Percentiles rank a stretch among this genome's conserved stretches.
phyloP scores from a whole-genome alignment of 2,888 invertebrate genomes.

The Himalopsyche tibetana region DNA sequence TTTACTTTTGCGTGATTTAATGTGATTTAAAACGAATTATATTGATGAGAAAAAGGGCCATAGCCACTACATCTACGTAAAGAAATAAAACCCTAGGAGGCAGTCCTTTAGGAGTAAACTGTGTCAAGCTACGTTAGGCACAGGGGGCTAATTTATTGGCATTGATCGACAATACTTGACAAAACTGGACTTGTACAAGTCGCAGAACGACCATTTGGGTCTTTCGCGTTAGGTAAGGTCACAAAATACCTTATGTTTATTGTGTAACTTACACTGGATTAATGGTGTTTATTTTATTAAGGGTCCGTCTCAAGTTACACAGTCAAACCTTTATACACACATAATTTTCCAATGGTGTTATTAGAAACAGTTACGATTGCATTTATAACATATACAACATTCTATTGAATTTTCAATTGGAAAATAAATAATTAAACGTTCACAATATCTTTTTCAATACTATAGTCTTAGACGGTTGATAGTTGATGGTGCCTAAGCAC shows the following conservation, averaged over 20 bases:
- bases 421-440: too few species aligned
- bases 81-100: constrained; percentile 20
- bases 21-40: too few species aligned
- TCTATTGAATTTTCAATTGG: neutral
- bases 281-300: constrained; percentile 5
- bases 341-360: too few species aligned
- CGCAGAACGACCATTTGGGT: constrained; percentile 37
- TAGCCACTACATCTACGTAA: neutral
- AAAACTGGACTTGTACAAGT: constrained; percentile 40
- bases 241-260: constrained; percentile 28
- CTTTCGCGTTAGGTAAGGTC: constrained; percentile 36
- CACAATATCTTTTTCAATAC: too few species aligned
- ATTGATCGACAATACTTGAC: constrained; percentile 42
- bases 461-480: neutral
- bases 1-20: too few species aligned
- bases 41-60: too few species aligned
- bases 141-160: constrained; percentile 40
- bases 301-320: neutral
- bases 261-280: constrained; percentile 26
- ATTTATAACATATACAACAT: neutral
- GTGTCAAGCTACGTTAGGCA: constrained; percentile 36
- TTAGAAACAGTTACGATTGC: too few species aligned
- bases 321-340: neutral
- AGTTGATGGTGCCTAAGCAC: neutral
- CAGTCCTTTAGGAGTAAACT: constrained; percentile 18